Percentiles rank a stretch among this genome's conserved stretches.
Conservation (phyloP, 2,888 invertebrate genomes). For the Orthonychiurus folsomi region DNA sequence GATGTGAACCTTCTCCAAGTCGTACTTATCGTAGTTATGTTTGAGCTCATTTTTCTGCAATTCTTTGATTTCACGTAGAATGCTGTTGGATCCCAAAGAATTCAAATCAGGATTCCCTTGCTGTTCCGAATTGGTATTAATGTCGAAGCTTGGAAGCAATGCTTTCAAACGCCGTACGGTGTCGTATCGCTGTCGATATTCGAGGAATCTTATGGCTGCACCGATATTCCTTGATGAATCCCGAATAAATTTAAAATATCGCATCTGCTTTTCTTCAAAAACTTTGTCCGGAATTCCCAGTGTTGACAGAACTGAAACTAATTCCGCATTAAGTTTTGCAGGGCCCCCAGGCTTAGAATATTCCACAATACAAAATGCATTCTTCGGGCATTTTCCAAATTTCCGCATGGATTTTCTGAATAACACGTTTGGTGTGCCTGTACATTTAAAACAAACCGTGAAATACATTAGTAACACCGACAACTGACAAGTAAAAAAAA, state of each 20-base stretch:
- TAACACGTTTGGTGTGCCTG: background rate
- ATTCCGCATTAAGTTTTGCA: conserved; percentile 10
- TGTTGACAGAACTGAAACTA: conserved; percentile 10
- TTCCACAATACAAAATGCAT: conserved; percentile 9
- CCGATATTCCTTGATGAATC: background rate
- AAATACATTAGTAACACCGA: no score
- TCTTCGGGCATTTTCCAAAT: conserved; percentile 2
- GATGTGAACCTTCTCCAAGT: conserved; percentile 6
- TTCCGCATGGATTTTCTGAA: conserved; percentile 14
- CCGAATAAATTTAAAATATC: conserved; percentile 7
- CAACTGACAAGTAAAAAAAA: no score
- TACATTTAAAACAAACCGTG: no score
- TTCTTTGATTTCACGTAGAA: background rate
- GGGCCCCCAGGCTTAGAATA: conserved; percentile 10
- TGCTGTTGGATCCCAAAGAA: no score
- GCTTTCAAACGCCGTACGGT: background rate
- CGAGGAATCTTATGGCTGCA: conserved; percentile 3
- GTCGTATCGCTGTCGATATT: background rate
- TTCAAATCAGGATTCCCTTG: background rate
- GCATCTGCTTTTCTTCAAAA: background rate
- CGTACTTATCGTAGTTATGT: background rate
- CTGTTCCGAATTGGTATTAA: no score
- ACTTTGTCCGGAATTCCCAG: conserved; percentile 12
- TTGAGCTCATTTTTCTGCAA: background rate
- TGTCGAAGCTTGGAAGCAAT: no score